Evolutionary conservation across 2,113 vertebrate species (phyloP).

Genomic region (Kryptolebias marmoratus): DNA sequence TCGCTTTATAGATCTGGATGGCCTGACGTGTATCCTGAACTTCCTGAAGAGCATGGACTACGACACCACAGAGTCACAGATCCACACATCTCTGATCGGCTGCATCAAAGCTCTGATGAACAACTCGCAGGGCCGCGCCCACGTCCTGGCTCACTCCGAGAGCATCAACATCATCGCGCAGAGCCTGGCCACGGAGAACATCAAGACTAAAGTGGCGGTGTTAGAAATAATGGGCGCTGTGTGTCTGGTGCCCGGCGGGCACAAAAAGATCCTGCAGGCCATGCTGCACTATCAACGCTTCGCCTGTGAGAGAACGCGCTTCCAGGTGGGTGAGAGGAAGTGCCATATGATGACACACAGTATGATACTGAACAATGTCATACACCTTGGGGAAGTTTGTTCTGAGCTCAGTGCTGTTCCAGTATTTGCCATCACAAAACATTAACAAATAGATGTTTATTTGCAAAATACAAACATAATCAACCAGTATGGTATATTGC

Average conservation of each 20-base stretch:
- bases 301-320: constrained; percentile 93
- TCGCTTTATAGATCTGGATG: constrained; percentile 97
- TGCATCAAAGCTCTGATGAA: constrained; percentile 99
- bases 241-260: constrained; percentile 96
- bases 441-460: no score
- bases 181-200: constrained; percentile 97
- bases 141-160: constrained; percentile 94
- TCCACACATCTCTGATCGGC: constrained; percentile 99
- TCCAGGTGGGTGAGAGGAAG: constrained; percentile 86
- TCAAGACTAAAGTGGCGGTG: constrained; percentile 98
- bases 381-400: no score
- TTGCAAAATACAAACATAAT: no score
- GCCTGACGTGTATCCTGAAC: constrained; percentile 95
- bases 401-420: no score
- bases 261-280: constrained; percentile 95
- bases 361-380: background rate
- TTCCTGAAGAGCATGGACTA: constrained; percentile 99
- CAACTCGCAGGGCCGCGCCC: constrained; percentile 97
- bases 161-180: constrained; percentile 98
- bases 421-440: no score
- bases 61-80: constrained; percentile 96
- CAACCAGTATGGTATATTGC: no score
- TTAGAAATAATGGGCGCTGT: constrained; percentile 99
- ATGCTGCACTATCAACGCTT: constrained; percentile 99
- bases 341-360: background rate